Evolutionary conservation across 2,113 vertebrate genomes (phyloP).

Genomic region (Nerophis lumbriciformis): DNA sequence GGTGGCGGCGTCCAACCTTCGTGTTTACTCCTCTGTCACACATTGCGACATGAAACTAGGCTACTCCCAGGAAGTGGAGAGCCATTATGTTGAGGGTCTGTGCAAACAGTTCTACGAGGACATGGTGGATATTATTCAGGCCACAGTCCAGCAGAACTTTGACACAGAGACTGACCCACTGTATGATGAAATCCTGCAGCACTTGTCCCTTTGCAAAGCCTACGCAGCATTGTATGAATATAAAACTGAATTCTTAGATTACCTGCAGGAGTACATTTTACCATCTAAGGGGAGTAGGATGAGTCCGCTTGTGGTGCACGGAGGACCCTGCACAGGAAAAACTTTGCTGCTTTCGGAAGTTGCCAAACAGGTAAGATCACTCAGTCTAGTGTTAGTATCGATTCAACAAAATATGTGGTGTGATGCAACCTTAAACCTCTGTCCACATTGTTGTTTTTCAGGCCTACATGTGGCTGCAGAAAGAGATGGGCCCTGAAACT

Average conservation of each 20-base stretch:
- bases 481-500: conserved; percentile 90
- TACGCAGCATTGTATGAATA: conserved; percentile 87
- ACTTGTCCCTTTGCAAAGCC: conserved; percentile 89
- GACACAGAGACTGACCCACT: conserved; percentile 88
- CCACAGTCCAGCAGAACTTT: conserved; percentile 96
- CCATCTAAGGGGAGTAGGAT: conserved; percentile 83
- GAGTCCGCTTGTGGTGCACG: conserved; percentile 85
- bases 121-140: conserved; percentile 98
- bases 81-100: conserved; percentile 94
- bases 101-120: conserved; percentile 99
- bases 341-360: conserved; percentile 90
- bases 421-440: conserved; percentile 17
- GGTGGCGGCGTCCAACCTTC: conserved; percentile 89
- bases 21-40: conserved; percentile 94
- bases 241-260: conserved; percentile 83
- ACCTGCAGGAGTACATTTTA: conserved; percentile 87
- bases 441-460: conserved; percentile 65
- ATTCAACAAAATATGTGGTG: conserved; percentile 29
- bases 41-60: conserved; percentile 98
- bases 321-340: conserved; percentile 97
- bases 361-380: conserved; percentile 84
- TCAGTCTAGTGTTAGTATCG: conserved; percentile 34
- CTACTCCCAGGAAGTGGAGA: conserved; percentile 95
- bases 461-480: conserved; percentile 92
- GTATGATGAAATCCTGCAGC: conserved; percentile 93